Percentiles rank a stretch among this genome's conserved stretches.
Evolutionary conservation across 2,888 invertebrate genomes (phyloP).

Genomic region (Papilio gigon): DNA sequence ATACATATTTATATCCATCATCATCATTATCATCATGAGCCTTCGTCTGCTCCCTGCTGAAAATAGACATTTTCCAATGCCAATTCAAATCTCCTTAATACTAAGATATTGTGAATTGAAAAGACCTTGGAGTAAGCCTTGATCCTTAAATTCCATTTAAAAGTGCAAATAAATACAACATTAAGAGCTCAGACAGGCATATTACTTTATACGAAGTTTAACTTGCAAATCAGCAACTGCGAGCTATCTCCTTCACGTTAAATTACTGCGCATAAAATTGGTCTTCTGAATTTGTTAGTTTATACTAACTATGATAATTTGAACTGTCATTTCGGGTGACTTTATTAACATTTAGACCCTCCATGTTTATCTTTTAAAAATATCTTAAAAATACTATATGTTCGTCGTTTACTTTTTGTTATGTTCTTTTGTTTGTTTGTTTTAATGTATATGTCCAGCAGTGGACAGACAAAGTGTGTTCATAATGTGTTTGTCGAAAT

Average conservation of each 20-base stretch:
- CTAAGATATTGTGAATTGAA: neutral
- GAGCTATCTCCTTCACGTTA: constrained; percentile 21
- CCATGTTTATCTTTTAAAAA: too few species aligned
- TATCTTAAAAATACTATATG: too few species aligned
- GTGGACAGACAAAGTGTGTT: too few species aligned
- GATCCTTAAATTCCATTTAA: constrained; percentile 10
- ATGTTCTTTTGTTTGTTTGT: too few species aligned
- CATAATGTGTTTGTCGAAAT: too few species aligned
- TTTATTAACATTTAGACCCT: neutral
- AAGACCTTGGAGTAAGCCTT: neutral
- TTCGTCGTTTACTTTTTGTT: too few species aligned
- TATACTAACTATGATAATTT: neutral
- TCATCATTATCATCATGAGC: too few species aligned
- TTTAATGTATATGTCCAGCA: too few species aligned
- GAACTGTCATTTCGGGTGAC: neutral
- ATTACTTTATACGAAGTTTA: constrained; percentile 32
- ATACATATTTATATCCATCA: too few species aligned
- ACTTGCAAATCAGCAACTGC: constrained; percentile 31
- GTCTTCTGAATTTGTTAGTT: neutral
- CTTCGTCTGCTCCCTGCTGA: too few species aligned
- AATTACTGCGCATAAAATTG: constrained; percentile 20
- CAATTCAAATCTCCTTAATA: too few species aligned
- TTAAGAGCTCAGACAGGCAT: constrained; percentile 23
- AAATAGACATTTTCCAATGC: too few species aligned
- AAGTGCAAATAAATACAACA: constrained; percentile 30